A percentile compares a stretch with the other conserved stretches of the same genome.
Conservation (phyloP, 2,888 invertebrate species). For the Amphiduros pacificus region DNA sequence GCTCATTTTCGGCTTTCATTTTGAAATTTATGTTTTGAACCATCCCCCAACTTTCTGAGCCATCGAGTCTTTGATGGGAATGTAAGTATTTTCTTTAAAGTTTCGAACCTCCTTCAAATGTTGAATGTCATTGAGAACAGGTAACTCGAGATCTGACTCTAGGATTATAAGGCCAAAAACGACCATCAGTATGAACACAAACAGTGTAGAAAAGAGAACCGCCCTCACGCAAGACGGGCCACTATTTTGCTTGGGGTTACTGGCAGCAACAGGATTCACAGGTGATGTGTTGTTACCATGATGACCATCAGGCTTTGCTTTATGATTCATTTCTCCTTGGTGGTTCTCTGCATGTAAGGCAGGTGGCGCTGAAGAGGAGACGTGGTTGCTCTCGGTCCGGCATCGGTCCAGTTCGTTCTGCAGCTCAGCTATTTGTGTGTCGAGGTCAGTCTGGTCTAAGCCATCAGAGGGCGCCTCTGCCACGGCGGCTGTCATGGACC, state of each 20-base stretch:
- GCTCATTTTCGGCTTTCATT: background rate
- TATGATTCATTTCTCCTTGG: background rate
- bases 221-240: background rate
- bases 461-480: background rate
- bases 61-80: conserved; percentile 24
- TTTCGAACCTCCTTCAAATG: conserved; percentile 25
- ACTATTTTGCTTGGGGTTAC: background rate
- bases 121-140: conserved; percentile 25
- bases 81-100: conserved; percentile 27
- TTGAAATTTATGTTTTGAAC: conserved; percentile 19
- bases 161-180: conserved; percentile 21
- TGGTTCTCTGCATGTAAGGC: background rate
- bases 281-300: background rate
- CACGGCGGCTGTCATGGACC: background rate
- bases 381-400: conserved; percentile 5
- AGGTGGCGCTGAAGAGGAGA: background rate
- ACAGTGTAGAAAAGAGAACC: conserved; percentile 15
- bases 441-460: conserved; percentile 15
- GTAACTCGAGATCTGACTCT: conserved; percentile 28
- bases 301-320: background rate
- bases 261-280: background rate
- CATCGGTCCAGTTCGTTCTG: conserved; percentile 22
- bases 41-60: conserved; percentile 17
- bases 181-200: conserved; percentile 12
- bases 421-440: conserved; percentile 24